Conservation (phyloP, 1,140 invertebrate genomes). For the Telenomus remus region DNA sequence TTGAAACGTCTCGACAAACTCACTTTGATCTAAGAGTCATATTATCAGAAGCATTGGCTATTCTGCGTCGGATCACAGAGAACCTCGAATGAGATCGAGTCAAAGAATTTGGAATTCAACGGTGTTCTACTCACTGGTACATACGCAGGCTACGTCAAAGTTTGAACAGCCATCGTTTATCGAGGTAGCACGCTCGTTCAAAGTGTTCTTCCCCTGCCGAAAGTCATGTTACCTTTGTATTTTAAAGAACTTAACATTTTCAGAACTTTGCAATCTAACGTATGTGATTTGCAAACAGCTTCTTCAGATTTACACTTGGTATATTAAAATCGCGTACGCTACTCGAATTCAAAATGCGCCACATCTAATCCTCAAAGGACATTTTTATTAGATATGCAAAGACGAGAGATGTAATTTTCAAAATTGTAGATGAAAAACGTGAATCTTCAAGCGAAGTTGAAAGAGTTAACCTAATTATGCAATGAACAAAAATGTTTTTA, state of each 20-base stretch:
- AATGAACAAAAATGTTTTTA: no score
- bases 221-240: constrained; percentile 53
- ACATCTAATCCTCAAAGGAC: no score
- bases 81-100: constrained; percentile 50
- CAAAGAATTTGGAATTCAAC: constrained; percentile 57
- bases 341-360: constrained; percentile 16
- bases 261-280: constrained; percentile 30
- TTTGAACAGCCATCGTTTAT: constrained; percentile 57
- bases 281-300: constrained; percentile 37
- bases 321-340: constrained; percentile 38
- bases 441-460: no score
- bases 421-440: no score
- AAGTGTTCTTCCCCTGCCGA: constrained; percentile 2
- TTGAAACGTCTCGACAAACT: constrained; percentile 42
- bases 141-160: constrained; percentile 42
- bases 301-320: constrained; percentile 31
- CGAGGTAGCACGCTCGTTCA: constrained; percentile 48
- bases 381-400: no score
- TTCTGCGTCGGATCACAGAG: constrained; percentile 44
- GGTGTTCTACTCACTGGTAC: constrained; percentile 47
- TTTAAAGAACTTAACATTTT: constrained; percentile 41
- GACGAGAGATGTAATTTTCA: no score
- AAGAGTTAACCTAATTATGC: no score
- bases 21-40: constrained; percentile 50
- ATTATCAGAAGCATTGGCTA: constrained; percentile 54